Evolutionary conservation across 2,113 vertebrate species (phyloP), one percentile per base, ranked within the genome.

Genomic region (Psilopogon haemacephalus): DNA sequence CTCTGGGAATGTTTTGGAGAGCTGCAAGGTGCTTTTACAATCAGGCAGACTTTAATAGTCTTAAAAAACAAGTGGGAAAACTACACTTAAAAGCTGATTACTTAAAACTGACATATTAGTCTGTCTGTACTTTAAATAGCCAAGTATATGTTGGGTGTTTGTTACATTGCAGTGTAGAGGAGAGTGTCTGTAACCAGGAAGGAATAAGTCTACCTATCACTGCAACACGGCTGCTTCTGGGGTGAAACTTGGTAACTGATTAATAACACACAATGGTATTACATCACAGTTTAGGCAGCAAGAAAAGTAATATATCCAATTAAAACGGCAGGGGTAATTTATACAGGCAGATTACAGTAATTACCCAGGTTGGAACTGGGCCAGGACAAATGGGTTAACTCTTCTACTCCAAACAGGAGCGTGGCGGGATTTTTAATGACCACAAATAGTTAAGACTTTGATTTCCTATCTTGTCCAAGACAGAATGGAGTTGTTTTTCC

Each of bases 281-380:
- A 95, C 95, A 95, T 95, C 93, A 96, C 87, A 93, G 89, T 94
- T 93, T 90, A 93, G 95, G 84, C 92, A 84, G 92, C 88, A 94
- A 96, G 92, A 95, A 91, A 96, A 94, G 94, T 84, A 95, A 95
- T 96, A 94, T 86, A 96, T 96, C 97, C 95, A 97, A 97, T 97
- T 97, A 97, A 97, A 97, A 97, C 21, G 74, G 95, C 95, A 97
- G 93, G 92, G 91, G 93, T 93, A 97, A 97, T 96, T 97, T 97
- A 97, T 90, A 94, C 94, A 96, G 92, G 86, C 93, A 96, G 96
- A 96, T 97, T 97, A 97, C 90, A 94, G 93, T 97, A 97, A 97
- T 97, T 96, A 97, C 94, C 84, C 83, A 76, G 69, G 88, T n/a
- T 97, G 97, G 96, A 97, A 95, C 90, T 81, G 86, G 78, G 94